Evolutionary conservation across 2,888 invertebrate genomes (phyloP).

Genomic region (Drosophila tanythrix): DNA sequence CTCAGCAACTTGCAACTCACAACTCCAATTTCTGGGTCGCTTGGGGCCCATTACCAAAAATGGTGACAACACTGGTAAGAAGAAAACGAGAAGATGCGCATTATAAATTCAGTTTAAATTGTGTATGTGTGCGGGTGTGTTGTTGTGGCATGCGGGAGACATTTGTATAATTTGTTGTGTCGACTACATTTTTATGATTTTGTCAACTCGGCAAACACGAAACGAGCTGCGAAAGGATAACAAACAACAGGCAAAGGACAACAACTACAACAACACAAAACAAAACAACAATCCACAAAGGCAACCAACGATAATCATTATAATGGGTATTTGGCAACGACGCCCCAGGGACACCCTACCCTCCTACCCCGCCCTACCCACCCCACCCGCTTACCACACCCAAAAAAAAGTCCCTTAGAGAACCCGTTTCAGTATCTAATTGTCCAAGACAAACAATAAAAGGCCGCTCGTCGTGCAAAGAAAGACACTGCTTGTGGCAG

Average conservation of each 20-base stretch:
- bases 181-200: constrained; percentile 76
- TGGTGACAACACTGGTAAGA: constrained; percentile 46
- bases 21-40: constrained; percentile 36
- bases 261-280: constrained; percentile 8
- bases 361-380: not conserved
- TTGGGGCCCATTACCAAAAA: constrained; percentile 69
- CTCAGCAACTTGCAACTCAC: not conserved
- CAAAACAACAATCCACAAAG: constrained; percentile 60
- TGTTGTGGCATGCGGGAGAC: constrained; percentile 58
- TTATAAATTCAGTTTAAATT: constrained; percentile 64
- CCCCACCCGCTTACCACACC: not conserved
- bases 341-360: constrained; percentile 58
- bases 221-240: constrained; percentile 76
- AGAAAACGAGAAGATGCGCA: constrained; percentile 11
- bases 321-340: constrained; percentile 71
- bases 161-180: constrained; percentile 80
- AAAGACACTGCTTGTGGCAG: constrained; percentile 38
- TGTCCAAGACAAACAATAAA: constrained; percentile 45
- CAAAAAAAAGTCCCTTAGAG: not conserved
- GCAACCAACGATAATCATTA: constrained; percentile 76
- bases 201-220: constrained; percentile 71
- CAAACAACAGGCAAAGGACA: constrained; percentile 15
- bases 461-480: not conserved
- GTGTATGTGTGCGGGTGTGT: not conserved
- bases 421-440: constrained; percentile 60